These are phyloP conservation scores for Pangasius krempfi DNA, from an alignment of 2,797 vertebrate species.

Conservation along the genomic window DNA sequence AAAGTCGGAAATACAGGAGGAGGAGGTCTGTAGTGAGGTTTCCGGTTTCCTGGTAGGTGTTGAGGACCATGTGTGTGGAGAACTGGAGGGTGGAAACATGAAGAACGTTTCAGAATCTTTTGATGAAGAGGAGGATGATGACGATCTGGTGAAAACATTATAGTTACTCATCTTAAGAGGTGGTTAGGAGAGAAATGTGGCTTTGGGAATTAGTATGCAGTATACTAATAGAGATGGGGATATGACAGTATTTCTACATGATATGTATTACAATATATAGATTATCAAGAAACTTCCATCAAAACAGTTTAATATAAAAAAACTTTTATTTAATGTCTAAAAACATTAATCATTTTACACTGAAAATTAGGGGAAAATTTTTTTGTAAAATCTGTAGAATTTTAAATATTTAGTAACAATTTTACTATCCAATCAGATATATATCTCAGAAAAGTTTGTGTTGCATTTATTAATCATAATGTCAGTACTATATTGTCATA, in stretches of 20 bases:
- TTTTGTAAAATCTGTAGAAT: background rate
- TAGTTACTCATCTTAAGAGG: background rate
- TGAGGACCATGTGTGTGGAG: conserved; percentile 78
- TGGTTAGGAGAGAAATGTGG: background rate
- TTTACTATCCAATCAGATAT: background rate
- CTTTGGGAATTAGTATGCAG: background rate
- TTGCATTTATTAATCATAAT: background rate
- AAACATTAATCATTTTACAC: background rate
- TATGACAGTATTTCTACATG: background rate
- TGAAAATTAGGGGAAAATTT: background rate
- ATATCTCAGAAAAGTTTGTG: background rate
- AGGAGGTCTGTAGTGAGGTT: conserved; percentile 5
- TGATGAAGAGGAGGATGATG: conserved; percentile 74
- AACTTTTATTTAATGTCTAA: background rate
- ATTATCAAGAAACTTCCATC: background rate
- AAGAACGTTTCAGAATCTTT: conserved; percentile 78
- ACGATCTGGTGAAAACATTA: conserved; percentile 47
- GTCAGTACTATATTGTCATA: background rate
- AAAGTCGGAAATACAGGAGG: conserved; percentile 22
- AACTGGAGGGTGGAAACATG: conserved; percentile 66
- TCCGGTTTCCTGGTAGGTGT: conserved; percentile 60
- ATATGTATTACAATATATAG: background rate
- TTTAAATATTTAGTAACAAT: background rate
- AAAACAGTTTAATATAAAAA: background rate
- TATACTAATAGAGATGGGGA: background rate